These are phyloP conservation scores for Benthosema pterotum DNA, from an alignment of 2,797 vertebrate genomes.

Conservation along the genomic window DNA sequence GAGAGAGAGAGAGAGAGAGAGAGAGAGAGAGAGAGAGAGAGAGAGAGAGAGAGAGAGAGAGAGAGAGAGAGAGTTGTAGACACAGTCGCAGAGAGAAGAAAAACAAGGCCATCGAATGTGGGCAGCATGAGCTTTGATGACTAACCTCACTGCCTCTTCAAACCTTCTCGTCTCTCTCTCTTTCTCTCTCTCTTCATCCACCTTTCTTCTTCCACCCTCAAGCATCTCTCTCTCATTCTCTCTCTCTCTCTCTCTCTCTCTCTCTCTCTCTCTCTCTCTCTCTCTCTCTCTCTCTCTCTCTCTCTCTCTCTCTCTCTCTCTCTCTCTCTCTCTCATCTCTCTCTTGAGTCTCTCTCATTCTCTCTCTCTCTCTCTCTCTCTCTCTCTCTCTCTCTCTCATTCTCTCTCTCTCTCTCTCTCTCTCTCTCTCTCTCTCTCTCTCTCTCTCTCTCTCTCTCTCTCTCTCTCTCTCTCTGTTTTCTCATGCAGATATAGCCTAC, in stretches of 20 bases:
- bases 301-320: constrained; percentile 10
- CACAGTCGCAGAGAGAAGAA: constrained; percentile 17
- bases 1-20: neutral
- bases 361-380: constrained; percentile 36
- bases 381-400: constrained; percentile 29
- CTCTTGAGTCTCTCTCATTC: constrained; percentile 20
- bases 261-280: no score
- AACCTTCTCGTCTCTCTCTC: constrained; percentile 29
- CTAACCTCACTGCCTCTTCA: constrained; percentile 39
- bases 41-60: no score
- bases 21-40: no score
- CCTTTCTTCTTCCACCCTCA: constrained; percentile 22
- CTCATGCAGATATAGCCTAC: constrained; percentile 5
- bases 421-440: constrained; percentile 21
- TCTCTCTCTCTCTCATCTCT: constrained; percentile 18
- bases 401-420: constrained; percentile 22
- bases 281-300: constrained; percentile 23
- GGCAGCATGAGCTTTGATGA: constrained; percentile 43
- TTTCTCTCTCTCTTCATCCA: constrained; percentile 33
- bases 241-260: constrained; percentile 32
- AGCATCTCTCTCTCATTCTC: constrained; percentile 17
- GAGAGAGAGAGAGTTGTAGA: constrained; percentile 11
- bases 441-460: constrained; percentile 28
- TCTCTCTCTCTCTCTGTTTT: constrained; percentile 18
- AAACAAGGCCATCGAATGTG: constrained; percentile 42